phyloP scores from a whole-genome alignment of 2,888 invertebrate genomes.

The Allolobophora icterica region DNA sequence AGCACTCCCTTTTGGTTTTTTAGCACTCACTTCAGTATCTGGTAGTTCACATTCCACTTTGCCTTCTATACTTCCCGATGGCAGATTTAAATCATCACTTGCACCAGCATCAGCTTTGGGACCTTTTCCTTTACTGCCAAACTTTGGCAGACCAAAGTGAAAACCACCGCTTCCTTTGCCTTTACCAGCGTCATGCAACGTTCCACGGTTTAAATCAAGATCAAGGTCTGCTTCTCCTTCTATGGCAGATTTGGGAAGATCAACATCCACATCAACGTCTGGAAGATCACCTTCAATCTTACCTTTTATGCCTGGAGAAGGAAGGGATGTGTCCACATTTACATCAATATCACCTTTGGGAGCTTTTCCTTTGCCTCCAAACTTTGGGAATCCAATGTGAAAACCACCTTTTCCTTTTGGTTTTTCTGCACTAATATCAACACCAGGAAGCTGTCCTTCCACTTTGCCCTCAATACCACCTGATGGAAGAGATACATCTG shows the following conservation, averaged over 20 bases:
- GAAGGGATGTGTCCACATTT: constrained; percentile 22
- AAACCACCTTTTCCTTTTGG: constrained; percentile 33
- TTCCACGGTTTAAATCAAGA: not conserved
- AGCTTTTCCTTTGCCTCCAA: constrained; percentile 33
- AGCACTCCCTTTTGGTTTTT: constrained; percentile 32
- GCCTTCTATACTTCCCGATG: not conserved
- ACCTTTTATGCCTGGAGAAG: not conserved
- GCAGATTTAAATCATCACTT: not conserved
- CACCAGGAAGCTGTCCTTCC: not conserved
- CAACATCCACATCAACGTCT: constrained; percentile 19
- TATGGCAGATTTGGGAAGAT: not conserved
- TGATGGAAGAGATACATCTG: not conserved
- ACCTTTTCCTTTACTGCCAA: constrained; percentile 32
- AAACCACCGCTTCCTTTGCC: constrained; percentile 32
- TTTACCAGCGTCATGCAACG: constrained; percentile 27
- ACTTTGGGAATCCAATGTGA: constrained; percentile 34
- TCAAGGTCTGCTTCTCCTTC: constrained; percentile 25
- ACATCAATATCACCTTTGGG: constrained; percentile 35
- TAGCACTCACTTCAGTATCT: constrained; percentile 24
- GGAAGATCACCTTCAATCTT: constrained; percentile 25
- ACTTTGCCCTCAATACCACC: not conserved
- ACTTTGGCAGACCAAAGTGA: constrained; percentile 27
- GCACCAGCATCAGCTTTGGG: constrained; percentile 27
- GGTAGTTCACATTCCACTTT: constrained; percentile 23
- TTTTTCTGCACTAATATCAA: constrained; percentile 4